Conservation (phyloP, 2,888 invertebrate species). For the Rhabditoides inermis region DNA sequence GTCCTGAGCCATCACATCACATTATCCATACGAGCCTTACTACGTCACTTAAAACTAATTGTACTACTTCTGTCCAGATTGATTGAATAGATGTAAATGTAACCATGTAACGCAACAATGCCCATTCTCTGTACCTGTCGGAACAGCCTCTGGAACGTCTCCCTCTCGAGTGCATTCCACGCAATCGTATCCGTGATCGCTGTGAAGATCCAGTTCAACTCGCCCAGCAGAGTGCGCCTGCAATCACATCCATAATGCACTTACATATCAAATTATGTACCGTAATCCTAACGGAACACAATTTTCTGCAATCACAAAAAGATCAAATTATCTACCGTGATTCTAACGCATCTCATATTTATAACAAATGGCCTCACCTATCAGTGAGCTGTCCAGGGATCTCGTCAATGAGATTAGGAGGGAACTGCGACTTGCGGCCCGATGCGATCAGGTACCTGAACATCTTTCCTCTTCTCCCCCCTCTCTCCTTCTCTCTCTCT, state of each 20-base stretch:
- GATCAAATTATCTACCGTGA: neutral
- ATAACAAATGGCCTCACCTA: too few species aligned
- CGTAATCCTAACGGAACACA: too few species aligned
- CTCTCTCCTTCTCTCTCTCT: too few species aligned
- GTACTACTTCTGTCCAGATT: too few species aligned
- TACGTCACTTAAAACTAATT: too few species aligned
- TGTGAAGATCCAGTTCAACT: conserved; percentile 99
- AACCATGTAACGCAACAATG: too few species aligned
- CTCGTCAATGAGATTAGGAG: conserved; percentile 57
- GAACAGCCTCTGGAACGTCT: conserved; percentile 89
- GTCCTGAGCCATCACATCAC: too few species aligned
- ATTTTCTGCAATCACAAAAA: neutral
- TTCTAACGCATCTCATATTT: neutral
- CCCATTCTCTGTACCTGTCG: conserved; percentile 58
- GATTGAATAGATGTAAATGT: too few species aligned
- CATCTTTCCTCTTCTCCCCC: too few species aligned
- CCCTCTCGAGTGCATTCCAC: conserved; percentile 85
- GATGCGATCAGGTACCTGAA: conserved; percentile 35
- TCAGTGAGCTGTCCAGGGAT: conserved; percentile 82
- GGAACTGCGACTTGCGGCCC: conserved; percentile 30
- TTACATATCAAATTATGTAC: conserved; percentile 72
- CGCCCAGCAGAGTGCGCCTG: conserved; percentile 86
- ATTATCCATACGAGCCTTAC: too few species aligned
- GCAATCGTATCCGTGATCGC: conserved; percentile 99
- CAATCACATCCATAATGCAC: too few species aligned